Evolutionary conservation across 2,888 invertebrate genomes (phyloP).

Genomic region (Philhelius pedissequus): DNA sequence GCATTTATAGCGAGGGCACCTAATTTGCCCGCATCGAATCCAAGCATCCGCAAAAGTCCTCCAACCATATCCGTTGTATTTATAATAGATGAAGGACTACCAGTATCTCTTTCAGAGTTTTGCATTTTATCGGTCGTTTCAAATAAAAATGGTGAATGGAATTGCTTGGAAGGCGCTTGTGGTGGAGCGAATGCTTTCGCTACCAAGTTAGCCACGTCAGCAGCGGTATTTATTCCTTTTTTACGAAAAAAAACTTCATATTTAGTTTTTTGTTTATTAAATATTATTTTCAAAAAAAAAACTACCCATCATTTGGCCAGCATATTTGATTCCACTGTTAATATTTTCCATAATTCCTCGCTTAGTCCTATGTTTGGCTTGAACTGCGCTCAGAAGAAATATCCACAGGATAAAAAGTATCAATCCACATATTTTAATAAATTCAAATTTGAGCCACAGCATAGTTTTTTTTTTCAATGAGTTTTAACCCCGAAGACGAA

Average conservation of each 20-base stretch:
- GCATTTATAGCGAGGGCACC: slow-evolving; percentile 91
- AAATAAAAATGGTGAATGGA: slow-evolving; percentile 24
- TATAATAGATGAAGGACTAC: slow-evolving; percentile 9
- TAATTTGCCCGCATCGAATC: slow-evolving; percentile 87
- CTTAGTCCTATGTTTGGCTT: slow-evolving; percentile 66
- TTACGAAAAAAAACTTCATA: not conserved
- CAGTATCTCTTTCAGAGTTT: slow-evolving; percentile 49
- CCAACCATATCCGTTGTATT: slow-evolving; percentile 69
- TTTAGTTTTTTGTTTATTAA: not conserved
- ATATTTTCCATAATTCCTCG: slow-evolving; percentile 76
- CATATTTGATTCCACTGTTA: slow-evolving; percentile 75
- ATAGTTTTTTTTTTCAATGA: not conserved
- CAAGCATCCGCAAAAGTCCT: slow-evolving; percentile 85
- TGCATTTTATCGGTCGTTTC: slow-evolving; percentile 43
- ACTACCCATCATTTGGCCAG: slow-evolving; percentile 77
- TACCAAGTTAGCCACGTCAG: slow-evolving; percentile 83
- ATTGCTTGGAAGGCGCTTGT: slow-evolving; percentile 68
- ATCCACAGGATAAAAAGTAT: slow-evolving; percentile 53
- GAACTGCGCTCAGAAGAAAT: slow-evolving; percentile 30
- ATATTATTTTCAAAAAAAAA: not conserved
- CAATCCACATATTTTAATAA: slow-evolving; percentile 37
- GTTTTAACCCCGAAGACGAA: slow-evolving; percentile 9
- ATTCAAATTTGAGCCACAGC: slow-evolving; percentile 37
- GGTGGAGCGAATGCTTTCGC: slow-evolving; percentile 80
- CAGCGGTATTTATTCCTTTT: slow-evolving; percentile 79